phyloP scores from a whole-genome alignment of 2,113 vertebrate species.

The Xiphias gladius region DNA sequence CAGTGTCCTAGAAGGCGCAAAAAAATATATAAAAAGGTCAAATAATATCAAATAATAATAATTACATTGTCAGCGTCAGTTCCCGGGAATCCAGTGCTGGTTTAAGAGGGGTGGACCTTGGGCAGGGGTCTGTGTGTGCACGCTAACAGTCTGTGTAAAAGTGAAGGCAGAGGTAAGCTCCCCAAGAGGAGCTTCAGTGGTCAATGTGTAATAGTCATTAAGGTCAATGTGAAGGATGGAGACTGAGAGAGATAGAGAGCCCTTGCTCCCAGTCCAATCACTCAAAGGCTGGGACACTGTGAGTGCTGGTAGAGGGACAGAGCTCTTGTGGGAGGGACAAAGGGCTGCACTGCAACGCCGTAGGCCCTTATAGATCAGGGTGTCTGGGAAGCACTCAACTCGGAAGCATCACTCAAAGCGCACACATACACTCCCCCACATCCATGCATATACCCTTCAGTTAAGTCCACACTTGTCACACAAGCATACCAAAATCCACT shows the following conservation, averaged over 20 bases:
- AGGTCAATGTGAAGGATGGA: conserved; percentile 72
- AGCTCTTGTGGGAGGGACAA: conserved; percentile 58
- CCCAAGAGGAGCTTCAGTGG: conserved; percentile 53
- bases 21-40: conserved; percentile 40
- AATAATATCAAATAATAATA: conserved; percentile 65
- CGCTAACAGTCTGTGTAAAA: conserved; percentile 81
- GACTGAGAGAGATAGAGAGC: conserved; percentile 76
- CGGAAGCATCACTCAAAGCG: conserved; percentile 62
- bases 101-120: conserved; percentile 60
- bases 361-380: conserved; percentile 52
- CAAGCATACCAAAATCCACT: conserved; percentile 55
- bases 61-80: conserved; percentile 54
- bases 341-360: conserved; percentile 49
- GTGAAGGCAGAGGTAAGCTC: conserved; percentile 77
- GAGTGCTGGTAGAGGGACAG: conserved; percentile 66
- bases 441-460: conserved; percentile 46
- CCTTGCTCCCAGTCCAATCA: conserved; percentile 76
- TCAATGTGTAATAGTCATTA: conserved; percentile 72
- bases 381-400: conserved; percentile 70
- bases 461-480: conserved; percentile 44
- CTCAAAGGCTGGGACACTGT: conserved; percentile 58
- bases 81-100: conserved; percentile 77
- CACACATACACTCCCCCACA: conserved; percentile 53
- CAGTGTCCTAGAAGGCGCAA: conserved; percentile 39
- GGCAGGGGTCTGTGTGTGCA: conserved; percentile 49